phyloP scores from a whole-genome alignment of 2,113 vertebrate genomes.

The Toxostoma redivivum region DNA sequence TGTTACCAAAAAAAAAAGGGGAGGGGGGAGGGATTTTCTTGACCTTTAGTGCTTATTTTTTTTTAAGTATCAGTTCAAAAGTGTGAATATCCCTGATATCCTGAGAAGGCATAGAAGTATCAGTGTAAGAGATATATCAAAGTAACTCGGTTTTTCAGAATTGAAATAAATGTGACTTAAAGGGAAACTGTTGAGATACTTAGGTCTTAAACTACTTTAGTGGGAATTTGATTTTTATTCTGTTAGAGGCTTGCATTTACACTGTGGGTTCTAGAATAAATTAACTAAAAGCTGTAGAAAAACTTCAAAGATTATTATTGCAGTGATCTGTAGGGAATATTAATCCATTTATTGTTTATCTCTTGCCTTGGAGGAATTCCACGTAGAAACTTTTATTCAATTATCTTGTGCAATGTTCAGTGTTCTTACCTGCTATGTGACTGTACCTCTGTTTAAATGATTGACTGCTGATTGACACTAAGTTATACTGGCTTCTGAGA shows the following conservation, averaged over 20 bases:
- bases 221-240: background rate
- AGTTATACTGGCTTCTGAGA: background rate
- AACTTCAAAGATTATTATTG: background rate
- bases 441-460: background rate
- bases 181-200: background rate
- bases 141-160: conserved; percentile 1
- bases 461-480: background rate
- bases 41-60: background rate
- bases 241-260: background rate
- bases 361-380: background rate
- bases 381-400: background rate
- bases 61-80: background rate
- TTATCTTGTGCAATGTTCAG: background rate
- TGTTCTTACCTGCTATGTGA: background rate
- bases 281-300: background rate
- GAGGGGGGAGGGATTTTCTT: background rate
- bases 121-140: background rate
- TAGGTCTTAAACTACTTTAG: background rate
- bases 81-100: background rate
- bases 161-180: conserved; percentile 29
- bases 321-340: background rate
- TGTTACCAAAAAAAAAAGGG: background rate
- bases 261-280: background rate
- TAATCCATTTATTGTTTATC: background rate
- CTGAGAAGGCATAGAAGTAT: background rate